Conservation (phyloP, 2,113 vertebrate genomes). For the Suricata suricatta region DNA sequence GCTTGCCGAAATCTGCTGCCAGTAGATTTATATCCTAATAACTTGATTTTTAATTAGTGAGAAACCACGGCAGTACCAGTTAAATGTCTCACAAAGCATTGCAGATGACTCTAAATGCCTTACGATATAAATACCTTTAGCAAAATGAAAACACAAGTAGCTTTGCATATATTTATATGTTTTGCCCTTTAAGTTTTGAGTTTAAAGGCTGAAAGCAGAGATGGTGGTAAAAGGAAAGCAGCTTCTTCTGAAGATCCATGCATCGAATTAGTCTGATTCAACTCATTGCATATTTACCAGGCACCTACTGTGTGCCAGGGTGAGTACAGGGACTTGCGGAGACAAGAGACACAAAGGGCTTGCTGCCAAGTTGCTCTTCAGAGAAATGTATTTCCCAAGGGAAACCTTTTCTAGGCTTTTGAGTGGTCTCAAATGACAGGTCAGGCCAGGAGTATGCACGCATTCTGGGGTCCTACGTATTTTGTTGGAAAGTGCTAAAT, state of each 20-base stretch:
- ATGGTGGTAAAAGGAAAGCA: slow-evolving; percentile 63
- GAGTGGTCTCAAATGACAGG: not conserved
- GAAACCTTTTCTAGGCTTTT: not conserved
- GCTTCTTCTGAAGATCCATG: slow-evolving; percentile 53
- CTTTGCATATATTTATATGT: slow-evolving; percentile 81
- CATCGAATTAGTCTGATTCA: slow-evolving; percentile 44
- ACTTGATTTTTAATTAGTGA: slow-evolving; percentile 81
- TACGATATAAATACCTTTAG: slow-evolving; percentile 81
- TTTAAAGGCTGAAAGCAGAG: slow-evolving; percentile 79
- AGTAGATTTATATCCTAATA: slow-evolving; percentile 77
- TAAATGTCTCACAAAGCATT: slow-evolving; percentile 80
- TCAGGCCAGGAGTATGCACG: not conserved
- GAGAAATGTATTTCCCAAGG: not conserved
- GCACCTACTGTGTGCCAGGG: not conserved
- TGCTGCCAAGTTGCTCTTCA: not conserved
- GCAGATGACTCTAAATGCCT: slow-evolving; percentile 83
- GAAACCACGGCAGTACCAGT: slow-evolving; percentile 74
- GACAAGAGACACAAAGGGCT: not conserved
- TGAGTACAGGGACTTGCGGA: no score
- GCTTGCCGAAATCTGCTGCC: slow-evolving; percentile 38
- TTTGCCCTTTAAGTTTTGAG: slow-evolving; percentile 82
- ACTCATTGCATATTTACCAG: not conserved
- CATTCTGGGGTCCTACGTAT: not conserved
- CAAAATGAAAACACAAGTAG: slow-evolving; percentile 80
- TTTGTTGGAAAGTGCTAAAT: not conserved